These are phyloP conservation scores for Sipha maydis DNA, from an alignment of 2,888 invertebrate genomes.

Conservation along the genomic window DNA sequence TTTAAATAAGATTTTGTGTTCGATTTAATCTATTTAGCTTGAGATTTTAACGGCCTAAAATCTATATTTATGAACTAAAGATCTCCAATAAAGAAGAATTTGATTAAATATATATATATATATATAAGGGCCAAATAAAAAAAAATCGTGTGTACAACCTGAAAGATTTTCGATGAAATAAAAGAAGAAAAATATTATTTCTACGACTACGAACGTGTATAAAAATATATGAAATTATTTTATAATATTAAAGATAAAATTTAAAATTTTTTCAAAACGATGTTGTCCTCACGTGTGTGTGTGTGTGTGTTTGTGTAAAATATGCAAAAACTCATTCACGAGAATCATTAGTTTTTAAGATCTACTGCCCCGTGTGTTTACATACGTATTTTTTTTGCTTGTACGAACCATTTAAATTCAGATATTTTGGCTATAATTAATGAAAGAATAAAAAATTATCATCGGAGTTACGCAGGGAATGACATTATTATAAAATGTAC, in stretches of 20 bases:
- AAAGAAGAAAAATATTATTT: neutral
- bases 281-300: neutral
- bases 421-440: constrained; percentile 28
- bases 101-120: too few relatives aligned
- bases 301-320: neutral
- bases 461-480: neutral
- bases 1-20: too few relatives aligned
- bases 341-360: constrained; percentile 32
- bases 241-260: too few relatives aligned
- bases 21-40: too few relatives aligned
- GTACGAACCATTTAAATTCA: neutral
- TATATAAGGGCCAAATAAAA: too few relatives aligned
- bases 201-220: neutral
- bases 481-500: constrained; percentile 7
- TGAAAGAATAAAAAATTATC: constrained; percentile 30
- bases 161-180: too few relatives aligned
- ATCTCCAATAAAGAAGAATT: too few relatives aligned
- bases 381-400: neutral
- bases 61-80: too few relatives aligned
- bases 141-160: too few relatives aligned
- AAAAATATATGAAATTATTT: neutral
- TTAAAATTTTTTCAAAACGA: neutral
- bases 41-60: too few relatives aligned
- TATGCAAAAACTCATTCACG: constrained; percentile 21
- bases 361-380: constrained; percentile 1